phyloP scores from a whole-genome alignment of 2,888 invertebrate genomes.

The Pristionchus entomophagus region DNA sequence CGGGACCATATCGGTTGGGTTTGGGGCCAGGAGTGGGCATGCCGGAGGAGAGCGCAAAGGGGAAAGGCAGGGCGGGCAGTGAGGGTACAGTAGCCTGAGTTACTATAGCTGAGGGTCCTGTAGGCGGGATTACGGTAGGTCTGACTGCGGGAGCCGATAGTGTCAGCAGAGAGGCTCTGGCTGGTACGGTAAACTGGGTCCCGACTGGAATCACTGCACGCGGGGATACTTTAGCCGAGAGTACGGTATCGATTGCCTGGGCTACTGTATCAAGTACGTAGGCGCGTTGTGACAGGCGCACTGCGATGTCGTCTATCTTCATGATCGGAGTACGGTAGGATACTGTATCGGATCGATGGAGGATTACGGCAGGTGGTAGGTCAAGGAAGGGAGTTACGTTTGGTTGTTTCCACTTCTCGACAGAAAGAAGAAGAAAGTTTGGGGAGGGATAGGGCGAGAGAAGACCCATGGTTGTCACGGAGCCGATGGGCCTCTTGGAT shows the following conservation, averaged over 20 bases:
- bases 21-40: background rate
- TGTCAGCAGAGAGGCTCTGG: background rate
- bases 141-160: background rate
- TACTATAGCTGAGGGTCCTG: background rate
- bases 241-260: background rate
- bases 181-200: too few relatives aligned
- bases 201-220: too few relatives aligned
- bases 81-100: background rate
- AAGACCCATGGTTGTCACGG: background rate
- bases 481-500: too few relatives aligned
- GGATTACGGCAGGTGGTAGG: too few relatives aligned
- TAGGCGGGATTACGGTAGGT: background rate
- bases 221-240: background rate
- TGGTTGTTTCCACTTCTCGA: too few relatives aligned
- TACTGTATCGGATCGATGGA: too few relatives aligned
- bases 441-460: background rate
- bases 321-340: background rate
- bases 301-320: conserved; percentile 11
- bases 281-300: background rate
- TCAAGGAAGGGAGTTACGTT: background rate
- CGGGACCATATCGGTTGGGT: background rate
- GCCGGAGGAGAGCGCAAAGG: background rate
- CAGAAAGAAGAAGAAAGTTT: background rate
- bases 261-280: background rate
- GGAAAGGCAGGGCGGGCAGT: background rate